Percentiles rank a stretch among this genome's conserved stretches.
Evolutionary conservation across 1,140 invertebrate genomes (phyloP).

Genomic region (Sitobion miscanthi): DNA sequence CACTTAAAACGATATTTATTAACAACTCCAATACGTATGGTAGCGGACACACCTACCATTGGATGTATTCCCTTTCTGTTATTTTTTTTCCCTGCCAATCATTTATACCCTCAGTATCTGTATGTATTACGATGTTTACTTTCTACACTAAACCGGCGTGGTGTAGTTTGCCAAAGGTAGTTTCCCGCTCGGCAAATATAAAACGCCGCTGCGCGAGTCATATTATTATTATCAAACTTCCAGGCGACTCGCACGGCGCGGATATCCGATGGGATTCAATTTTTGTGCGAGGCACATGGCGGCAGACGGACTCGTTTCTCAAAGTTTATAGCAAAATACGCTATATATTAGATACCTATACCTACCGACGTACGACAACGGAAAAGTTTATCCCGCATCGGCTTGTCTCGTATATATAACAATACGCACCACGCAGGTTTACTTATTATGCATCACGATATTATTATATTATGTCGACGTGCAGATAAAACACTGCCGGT

Average conservation of each 20-base stretch:
- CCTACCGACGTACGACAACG: background rate
- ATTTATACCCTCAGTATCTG: background rate
- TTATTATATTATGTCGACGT: background rate
- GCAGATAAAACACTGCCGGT: background rate
- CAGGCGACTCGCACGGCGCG: background rate
- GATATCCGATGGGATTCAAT: background rate
- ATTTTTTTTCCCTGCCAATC: background rate
- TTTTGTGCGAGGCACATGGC: background rate
- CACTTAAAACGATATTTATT: background rate
- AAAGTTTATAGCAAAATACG: background rate
- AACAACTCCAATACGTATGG: background rate
- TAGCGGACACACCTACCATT: background rate
- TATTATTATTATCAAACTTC: background rate
- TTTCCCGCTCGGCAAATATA: background rate
- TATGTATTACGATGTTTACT: no score
- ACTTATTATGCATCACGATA: background rate
- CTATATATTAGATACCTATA: background rate
- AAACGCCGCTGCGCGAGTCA: background rate
- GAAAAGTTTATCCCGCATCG: conserved; percentile 13
- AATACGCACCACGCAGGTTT: background rate
- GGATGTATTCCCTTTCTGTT: background rate
- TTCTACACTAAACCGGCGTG: background rate
- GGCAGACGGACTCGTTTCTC: background rate
- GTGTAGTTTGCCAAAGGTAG: background rate
- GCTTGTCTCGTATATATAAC: background rate